These are phyloP conservation scores for Eonycteris spelaea DNA, from an alignment of 2,113 vertebrate species.

Conservation along the genomic window DNA sequence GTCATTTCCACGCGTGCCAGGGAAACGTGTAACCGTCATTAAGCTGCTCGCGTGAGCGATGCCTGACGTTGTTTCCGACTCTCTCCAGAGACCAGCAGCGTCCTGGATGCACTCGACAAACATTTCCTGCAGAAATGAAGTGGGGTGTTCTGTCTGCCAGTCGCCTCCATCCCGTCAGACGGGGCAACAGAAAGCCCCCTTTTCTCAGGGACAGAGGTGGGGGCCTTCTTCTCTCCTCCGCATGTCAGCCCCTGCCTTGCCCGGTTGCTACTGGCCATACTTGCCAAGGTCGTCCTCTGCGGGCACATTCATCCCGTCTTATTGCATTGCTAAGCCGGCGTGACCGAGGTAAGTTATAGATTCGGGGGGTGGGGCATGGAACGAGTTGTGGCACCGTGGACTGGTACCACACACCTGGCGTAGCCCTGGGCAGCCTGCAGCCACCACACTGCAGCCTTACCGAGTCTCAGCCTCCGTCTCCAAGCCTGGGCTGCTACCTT, in stretches of 20 bases:
- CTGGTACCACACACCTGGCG: background rate
- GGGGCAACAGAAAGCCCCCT: background rate
- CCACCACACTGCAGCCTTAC: rapidly evolving
- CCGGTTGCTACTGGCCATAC: background rate
- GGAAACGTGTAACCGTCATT: background rate
- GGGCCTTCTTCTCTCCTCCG: background rate
- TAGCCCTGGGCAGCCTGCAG: rapidly evolving
- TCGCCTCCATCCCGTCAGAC: background rate
- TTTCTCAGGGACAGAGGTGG: background rate
- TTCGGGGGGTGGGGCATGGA: background rate
- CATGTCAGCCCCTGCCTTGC: background rate
- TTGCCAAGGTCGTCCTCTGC: background rate
- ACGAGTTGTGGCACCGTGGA: no score
- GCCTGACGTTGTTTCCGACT: background rate
- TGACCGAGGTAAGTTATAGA: background rate
- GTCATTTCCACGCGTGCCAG: background rate
- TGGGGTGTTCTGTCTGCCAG: background rate
- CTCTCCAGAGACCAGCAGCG: background rate
- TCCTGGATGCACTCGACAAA: background rate
- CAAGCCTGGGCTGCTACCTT: background rate
- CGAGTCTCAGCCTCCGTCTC: background rate
- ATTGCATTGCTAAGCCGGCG: background rate
- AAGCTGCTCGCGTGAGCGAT: background rate
- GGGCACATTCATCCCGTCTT: background rate
- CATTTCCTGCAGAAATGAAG: background rate